Evolutionary conservation across 2,888 invertebrate genomes (phyloP).

Genomic region (Sesia apiformis): DNA sequence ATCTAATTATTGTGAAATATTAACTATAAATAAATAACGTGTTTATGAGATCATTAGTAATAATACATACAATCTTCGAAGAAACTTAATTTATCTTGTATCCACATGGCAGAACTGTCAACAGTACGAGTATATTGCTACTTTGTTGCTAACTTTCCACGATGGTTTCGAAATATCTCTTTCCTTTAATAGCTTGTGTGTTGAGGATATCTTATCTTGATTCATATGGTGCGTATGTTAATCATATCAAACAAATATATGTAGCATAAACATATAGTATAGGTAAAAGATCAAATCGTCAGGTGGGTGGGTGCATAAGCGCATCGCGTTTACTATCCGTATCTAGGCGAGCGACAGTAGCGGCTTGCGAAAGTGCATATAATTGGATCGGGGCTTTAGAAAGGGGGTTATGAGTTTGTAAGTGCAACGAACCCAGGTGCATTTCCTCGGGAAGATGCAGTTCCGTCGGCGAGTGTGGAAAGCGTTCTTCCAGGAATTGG

Average conservation of each 20-base stretch:
- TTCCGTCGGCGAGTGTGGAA: slow-evolving; percentile 48
- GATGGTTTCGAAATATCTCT: too few species aligned
- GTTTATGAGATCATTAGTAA: too few species aligned
- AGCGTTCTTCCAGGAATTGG: slow-evolving; percentile 65
- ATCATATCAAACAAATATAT: neutral
- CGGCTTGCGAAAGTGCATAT: slow-evolving; percentile 74
- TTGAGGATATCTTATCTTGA: too few species aligned
- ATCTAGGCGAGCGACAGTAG: slow-evolving; percentile 74
- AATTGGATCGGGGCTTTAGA: slow-evolving; percentile 74
- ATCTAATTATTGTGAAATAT: too few species aligned
- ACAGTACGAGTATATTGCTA: too few species aligned
- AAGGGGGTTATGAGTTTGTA: slow-evolving; percentile 75
- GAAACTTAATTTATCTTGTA: too few species aligned
- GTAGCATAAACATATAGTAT: neutral
- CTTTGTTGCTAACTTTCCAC: too few species aligned
- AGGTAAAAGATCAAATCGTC: slow-evolving; percentile 20
- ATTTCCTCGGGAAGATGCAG: slow-evolving; percentile 70
- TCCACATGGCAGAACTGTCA: too few species aligned
- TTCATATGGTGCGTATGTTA: neutral
- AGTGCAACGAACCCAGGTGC: slow-evolving; percentile 71
- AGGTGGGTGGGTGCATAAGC: slow-evolving; percentile 56
- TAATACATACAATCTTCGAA: too few species aligned
- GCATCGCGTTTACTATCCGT: slow-evolving; percentile 58
- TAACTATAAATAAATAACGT: too few species aligned
- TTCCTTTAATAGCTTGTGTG: too few species aligned